Base-by-base conservation (phyloP, 2,113 vertebrate genomes). In the Pterocles burchelli region DNA sequence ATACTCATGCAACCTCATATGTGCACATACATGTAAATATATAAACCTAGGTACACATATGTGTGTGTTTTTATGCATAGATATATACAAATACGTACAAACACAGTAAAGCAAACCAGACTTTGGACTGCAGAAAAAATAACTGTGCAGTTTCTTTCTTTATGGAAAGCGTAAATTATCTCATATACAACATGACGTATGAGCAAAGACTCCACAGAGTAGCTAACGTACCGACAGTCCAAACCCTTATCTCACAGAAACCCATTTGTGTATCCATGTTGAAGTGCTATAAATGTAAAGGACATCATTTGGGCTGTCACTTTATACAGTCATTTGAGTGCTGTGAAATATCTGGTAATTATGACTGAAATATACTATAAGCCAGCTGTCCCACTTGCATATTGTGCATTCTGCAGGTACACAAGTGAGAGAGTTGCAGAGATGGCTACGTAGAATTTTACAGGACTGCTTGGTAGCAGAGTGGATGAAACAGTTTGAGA, bases 11-110 rank as follows among this genome's bases (percentile, higher is more conserved):
- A 33, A 67, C 34, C 12, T 58, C 1, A 2, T 34, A 17, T 1
- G 1, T 3, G 2, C 2, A 1, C n/a, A 1, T 41, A 38, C 41
- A 13, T 2, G 14, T 34, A 20, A 12, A 43, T 29, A 38, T 38
- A 17, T 38, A 36, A 16, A 28, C 51, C 15, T 25, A 52, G 14
- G 26, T 28, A 52, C 26, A 52, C 26, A 52, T 15, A 28, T 52
- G 9, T 52, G 15, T 17, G 26, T 36, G 21, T 17, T 11, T 74
- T 9, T 19, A 9, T 19, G 8, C 11, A 5, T 18, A 5, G 5
- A 22, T 6, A 10, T 1, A 6, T 9, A 31, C 4, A 74, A 19
- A 82, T 19, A 38, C 6, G 55, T 25, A 55, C 28, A 75, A 58
- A 49, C 21, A 41, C 33, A n/a, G 5, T 41, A 52, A 63, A 48